Conservation (phyloP, 2,797 vertebrate genomes). For the Gouania willdenowi region DNA sequence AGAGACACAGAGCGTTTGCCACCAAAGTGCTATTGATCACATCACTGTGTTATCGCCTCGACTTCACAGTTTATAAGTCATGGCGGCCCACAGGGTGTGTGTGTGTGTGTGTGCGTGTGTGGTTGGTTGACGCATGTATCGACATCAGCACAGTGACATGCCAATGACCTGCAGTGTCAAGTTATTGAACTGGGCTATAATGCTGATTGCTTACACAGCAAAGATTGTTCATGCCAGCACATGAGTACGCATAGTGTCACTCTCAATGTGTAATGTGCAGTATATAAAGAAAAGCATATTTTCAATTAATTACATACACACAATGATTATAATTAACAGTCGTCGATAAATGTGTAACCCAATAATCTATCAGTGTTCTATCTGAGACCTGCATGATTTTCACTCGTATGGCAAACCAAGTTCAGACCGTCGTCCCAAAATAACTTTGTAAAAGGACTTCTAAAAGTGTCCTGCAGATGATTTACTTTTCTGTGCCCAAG, state of each 20-base stretch:
- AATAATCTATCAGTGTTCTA: too few species aligned
- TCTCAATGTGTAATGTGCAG: too few species aligned
- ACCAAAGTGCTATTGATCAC: slow-evolving; percentile 65
- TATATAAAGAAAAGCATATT: too few species aligned
- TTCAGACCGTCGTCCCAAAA: too few species aligned
- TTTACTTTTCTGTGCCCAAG: too few species aligned
- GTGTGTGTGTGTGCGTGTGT: neutral
- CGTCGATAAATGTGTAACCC: too few species aligned
- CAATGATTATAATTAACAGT: too few species aligned
- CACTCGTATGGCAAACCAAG: too few species aligned
- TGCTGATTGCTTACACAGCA: slow-evolving; percentile 53
- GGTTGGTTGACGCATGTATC: slow-evolving; percentile 10
- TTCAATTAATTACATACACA: too few species aligned
- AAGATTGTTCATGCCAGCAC: slow-evolving; percentile 44
- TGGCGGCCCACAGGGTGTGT: slow-evolving; percentile 29
- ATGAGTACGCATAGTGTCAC: slow-evolving; percentile 30
- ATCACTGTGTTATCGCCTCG: slow-evolving; percentile 48
- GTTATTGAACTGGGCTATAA: slow-evolving; percentile 48
- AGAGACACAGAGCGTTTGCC: slow-evolving; percentile 26
- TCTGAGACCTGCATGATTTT: too few species aligned
- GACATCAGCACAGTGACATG: slow-evolving; percentile 32
- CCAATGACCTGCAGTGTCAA: slow-evolving; percentile 42
- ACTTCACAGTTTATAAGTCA: slow-evolving; percentile 52
- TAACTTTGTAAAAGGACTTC: too few species aligned
- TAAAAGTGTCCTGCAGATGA: too few species aligned